Evolutionary conservation across 1,140 invertebrate species (phyloP).

Genomic region (Sipha flava): DNA sequence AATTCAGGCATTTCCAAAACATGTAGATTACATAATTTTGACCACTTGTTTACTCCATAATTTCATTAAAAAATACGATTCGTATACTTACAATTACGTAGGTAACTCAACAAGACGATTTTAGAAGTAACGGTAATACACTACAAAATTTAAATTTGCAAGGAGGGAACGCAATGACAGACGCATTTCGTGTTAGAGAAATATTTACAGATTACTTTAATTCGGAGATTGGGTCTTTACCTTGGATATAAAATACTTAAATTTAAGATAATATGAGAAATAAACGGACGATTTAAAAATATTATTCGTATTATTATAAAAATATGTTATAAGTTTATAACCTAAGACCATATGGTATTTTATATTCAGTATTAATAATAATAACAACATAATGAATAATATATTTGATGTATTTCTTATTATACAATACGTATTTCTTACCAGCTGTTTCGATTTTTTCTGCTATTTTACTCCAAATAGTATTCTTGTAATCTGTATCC

Average conservation of each 20-base stretch:
- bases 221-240: background rate
- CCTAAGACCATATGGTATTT: background rate
- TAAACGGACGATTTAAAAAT: background rate
- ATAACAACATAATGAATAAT: background rate
- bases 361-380: background rate
- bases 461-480: background rate
- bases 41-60: background rate
- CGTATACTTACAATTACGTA: background rate
- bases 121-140: background rate
- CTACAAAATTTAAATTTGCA: background rate
- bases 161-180: background rate
- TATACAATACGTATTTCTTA: background rate
- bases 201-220: background rate
- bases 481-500: background rate
- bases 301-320: background rate
- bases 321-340: background rate
- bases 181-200: background rate
- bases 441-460: background rate
- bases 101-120: background rate
- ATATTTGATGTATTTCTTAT: background rate
- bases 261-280: background rate
- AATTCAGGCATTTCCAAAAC: background rate
- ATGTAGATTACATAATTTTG: background rate
- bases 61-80: background rate
- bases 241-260: background rate